These are phyloP conservation scores for Orgyia antiqua DNA, from an alignment of 2,888 invertebrate species.

Conservation along the genomic window DNA sequence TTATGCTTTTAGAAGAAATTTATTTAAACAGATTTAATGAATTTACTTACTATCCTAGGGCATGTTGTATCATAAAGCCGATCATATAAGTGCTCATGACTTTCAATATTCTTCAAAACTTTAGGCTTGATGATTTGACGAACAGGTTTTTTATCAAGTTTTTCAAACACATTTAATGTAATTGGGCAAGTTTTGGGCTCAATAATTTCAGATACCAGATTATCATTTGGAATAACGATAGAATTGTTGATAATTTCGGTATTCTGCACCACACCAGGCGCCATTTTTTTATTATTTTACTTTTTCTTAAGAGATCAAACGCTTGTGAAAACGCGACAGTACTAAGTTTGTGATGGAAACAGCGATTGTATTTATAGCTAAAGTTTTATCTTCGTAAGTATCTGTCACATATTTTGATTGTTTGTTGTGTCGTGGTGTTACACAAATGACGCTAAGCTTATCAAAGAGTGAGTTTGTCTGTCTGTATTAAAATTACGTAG, in stretches of 20 bases:
- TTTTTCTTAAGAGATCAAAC: slow-evolving; percentile 27
- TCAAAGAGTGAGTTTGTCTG: too few species aligned
- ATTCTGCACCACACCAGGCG: slow-evolving; percentile 56
- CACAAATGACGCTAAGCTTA: slow-evolving; percentile 12
- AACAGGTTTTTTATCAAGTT: slow-evolving; percentile 31
- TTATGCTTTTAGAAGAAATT: too few species aligned
- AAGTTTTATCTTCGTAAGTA: slow-evolving; percentile 46
- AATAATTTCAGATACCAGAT: slow-evolving; percentile 27
- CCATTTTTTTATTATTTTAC: slow-evolving; percentile 38
- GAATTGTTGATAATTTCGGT: slow-evolving; percentile 41
- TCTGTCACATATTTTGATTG: slow-evolving; percentile 23
- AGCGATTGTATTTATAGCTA: slow-evolving; percentile 57
- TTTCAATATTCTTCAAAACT: slow-evolving; percentile 60
- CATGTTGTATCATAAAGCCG: slow-evolving; percentile 55
- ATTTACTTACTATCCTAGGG: slow-evolving; percentile 57
- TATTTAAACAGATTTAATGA: too few species aligned
- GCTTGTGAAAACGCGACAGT: slow-evolving; percentile 42
- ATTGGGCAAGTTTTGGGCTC: slow-evolving; percentile 42
- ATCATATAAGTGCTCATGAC: slow-evolving; percentile 56
- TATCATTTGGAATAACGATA: slow-evolving; percentile 26
- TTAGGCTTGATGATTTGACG: slow-evolving; percentile 52
- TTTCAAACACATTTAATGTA: slow-evolving; percentile 15
- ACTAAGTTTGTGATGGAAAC: slow-evolving; percentile 45
- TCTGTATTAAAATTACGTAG: too few species aligned
- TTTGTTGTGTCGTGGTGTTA: slow-evolving; percentile 12